Base-by-base conservation (phyloP, 1,140 invertebrate species). In the Cydia amplana region DNA sequence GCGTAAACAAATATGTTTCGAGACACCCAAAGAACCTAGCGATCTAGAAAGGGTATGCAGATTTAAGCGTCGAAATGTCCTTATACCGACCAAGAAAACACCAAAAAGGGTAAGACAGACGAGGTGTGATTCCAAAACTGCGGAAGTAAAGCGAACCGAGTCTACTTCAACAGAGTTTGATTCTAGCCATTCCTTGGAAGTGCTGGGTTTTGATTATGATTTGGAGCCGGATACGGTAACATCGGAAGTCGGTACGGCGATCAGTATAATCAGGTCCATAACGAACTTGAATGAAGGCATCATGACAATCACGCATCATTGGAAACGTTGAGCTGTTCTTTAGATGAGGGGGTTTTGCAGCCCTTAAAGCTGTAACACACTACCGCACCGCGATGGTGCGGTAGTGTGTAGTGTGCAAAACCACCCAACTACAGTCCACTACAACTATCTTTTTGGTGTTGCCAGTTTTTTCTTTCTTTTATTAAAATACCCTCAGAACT, bases 121-220 rank as follows among this genome's bases (percentile, higher is more conserved):
- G 16, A 63, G 20, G 6, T 49, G 14, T 3, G 12, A 63, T 10
- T 65, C 36, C 16, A 51, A 51, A 51, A 51, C n/a, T 10, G 18
- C n/a, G 16, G 12, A 5, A 1, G 49, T n/a, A n/a, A 7, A n/a
- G 5, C 49, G n/a, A 18, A 18, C 4, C 5, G 49, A 12, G n/a
- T 2, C 2, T 51, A 7, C 49, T 6, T 51, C 49, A 4, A 51
- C 2, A n/a, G 49, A 51, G 16, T 49, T 12, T 67, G 72, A 77
- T 9, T 81, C 79, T 0, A 51, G 74, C 9, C 83, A 83, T 77
- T 87, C 86, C 1, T 74, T 88, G 64, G 75, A 85, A 79, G 86
- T 87, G 0, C 80, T 76, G 28, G 83, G 79, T 0, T 78, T 76
- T 63, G 82, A 85, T 55, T 85, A 84, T 64, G 10, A 14, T 46